These are phyloP conservation scores for Otis tarda DNA, from an alignment of 2,113 vertebrate genomes.

Conservation along the genomic window DNA sequence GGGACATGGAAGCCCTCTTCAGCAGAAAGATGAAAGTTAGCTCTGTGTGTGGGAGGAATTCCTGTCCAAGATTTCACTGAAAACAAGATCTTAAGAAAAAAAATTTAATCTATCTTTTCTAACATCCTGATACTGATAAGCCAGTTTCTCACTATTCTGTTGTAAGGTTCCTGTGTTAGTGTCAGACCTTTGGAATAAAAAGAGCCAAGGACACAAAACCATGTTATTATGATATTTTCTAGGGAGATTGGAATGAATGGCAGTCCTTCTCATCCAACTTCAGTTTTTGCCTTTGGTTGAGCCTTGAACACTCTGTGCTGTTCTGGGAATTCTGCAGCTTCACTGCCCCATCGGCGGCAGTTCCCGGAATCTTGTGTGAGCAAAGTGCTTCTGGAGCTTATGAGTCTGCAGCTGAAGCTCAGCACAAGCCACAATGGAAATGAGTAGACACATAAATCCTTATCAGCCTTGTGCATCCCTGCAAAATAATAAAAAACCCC, in stretches of 20 bases:
- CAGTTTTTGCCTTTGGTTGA: neutral
- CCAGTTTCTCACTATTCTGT: neutral
- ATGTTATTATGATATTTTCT: neutral
- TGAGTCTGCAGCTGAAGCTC: neutral
- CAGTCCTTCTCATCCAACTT: neutral
- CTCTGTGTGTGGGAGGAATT: neutral
- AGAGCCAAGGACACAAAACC: neutral
- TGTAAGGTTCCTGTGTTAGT: neutral
- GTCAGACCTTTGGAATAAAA: neutral
- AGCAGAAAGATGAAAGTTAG: neutral
- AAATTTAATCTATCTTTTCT: neutral
- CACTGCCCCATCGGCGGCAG: accelerated
- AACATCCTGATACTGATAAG: neutral
- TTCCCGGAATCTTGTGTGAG: neutral
- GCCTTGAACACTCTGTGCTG: neutral
- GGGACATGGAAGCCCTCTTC: neutral
- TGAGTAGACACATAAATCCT: neutral
- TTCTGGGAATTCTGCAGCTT: neutral
- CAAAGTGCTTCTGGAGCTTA: neutral
- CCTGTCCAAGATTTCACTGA: neutral
- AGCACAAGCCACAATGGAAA: neutral
- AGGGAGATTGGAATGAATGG: neutral
- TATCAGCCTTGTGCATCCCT: neutral
- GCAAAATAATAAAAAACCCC: neutral
- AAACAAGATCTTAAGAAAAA: neutral